Evolutionary conservation across 2,888 invertebrate genomes (phyloP).

Genomic region (Synergus itoensis): DNA sequence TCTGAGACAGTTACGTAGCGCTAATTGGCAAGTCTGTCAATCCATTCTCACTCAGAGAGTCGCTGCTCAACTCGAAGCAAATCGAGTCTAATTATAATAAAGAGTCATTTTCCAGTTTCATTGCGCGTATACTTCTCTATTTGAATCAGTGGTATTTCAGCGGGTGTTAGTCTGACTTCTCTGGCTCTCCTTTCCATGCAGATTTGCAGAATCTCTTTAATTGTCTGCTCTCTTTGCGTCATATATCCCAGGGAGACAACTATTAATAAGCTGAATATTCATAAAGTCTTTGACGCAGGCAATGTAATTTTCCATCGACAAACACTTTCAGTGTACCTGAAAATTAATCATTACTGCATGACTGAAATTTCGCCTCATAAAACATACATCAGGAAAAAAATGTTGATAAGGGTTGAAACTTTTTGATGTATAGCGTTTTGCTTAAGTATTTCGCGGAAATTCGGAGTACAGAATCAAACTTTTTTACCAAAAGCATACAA

Average conservation of each 20-base stretch:
- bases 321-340: neutral
- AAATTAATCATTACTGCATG: conserved; percentile 19
- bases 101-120: too few species aligned
- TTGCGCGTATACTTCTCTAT: too few species aligned
- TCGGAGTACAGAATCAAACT: neutral
- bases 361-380: neutral
- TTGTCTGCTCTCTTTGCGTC: conserved; percentile 3
- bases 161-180: conserved; percentile 33
- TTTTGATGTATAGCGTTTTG: neutral
- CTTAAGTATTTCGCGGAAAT: conserved; percentile 11
- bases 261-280: conserved; percentile 34
- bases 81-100: neutral
- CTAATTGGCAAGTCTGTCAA: conserved; percentile 34
- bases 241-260: neutral
- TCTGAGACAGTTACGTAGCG: conserved; percentile 44
- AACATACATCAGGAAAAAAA: neutral
- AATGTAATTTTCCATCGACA: conserved; percentile 14
- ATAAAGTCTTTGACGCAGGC: conserved; percentile 29
- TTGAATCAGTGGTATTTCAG: too few species aligned
- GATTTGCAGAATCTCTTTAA: conserved; percentile 45
- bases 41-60: conserved; percentile 2
- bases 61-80: neutral
- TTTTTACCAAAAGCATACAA: neutral
- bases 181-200: conserved; percentile 49
- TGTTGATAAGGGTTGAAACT: neutral